These are phyloP conservation scores for Orchestes rusci DNA, from an alignment of 2,888 invertebrate species.

Conservation along the genomic window DNA sequence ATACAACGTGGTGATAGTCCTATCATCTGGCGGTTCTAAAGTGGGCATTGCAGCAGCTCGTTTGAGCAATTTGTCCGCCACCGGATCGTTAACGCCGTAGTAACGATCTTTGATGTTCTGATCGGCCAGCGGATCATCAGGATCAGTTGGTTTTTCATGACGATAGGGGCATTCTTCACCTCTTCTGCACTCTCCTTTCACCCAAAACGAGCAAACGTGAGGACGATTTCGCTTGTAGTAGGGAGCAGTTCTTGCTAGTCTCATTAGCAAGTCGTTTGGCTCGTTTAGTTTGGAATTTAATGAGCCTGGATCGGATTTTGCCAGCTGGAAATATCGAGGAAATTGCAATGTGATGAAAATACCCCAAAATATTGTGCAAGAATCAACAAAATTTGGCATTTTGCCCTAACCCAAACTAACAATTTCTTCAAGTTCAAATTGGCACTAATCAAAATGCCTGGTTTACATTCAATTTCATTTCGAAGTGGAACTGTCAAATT, in stretches of 20 bases:
- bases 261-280: slow-evolving; percentile 73
- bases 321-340: slow-evolving; percentile 33
- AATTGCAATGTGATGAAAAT: too few relatives aligned
- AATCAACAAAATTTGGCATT: too few relatives aligned
- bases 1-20: slow-evolving; percentile 92
- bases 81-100: slow-evolving; percentile 93
- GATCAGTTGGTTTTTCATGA: slow-evolving; percentile 94
- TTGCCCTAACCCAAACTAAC: too few relatives aligned
- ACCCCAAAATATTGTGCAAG: too few relatives aligned
- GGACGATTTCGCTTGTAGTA: slow-evolving; percentile 93
- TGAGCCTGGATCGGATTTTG: slow-evolving; percentile 42
- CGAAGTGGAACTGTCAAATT: too few relatives aligned
- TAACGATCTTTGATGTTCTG: slow-evolving; percentile 94
- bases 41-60: slow-evolving; percentile 91
- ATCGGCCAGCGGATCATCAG: slow-evolving; percentile 92
- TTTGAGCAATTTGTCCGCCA: slow-evolving; percentile 87
- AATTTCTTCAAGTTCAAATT: too few relatives aligned
- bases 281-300: slow-evolving; percentile 69
- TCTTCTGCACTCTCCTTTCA: slow-evolving; percentile 94
- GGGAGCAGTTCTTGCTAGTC: slow-evolving; percentile 85
- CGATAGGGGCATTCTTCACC: slow-evolving; percentile 93
- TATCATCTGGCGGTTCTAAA: slow-evolving; percentile 91
- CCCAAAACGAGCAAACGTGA: slow-evolving; percentile 96
- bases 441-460: too few relatives aligned
- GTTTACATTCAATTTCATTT: too few relatives aligned